Percentiles rank a stretch among this genome's conserved stretches.
Conservation (phyloP, 2,888 invertebrate species). For the Amblyjoppa fuscipennis region DNA sequence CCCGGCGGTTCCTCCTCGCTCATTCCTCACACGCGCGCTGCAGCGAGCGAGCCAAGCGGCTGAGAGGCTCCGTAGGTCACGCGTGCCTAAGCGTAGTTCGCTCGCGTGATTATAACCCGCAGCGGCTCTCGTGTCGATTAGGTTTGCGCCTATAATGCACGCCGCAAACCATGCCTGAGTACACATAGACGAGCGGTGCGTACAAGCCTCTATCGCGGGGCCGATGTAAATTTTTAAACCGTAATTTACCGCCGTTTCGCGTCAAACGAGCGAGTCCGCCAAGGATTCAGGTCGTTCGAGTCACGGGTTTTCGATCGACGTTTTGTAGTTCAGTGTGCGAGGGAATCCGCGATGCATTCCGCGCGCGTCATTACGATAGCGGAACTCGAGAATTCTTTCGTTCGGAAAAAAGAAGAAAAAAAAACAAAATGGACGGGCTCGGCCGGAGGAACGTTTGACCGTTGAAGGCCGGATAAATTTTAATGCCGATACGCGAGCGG, state of each 20-base stretch:
- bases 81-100: slow-evolving; percentile 68
- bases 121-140: slow-evolving; percentile 35
- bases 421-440: neutral
- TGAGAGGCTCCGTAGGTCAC: slow-evolving; percentile 49
- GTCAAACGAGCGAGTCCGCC: neutral
- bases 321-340: neutral
- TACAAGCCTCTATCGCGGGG: neutral
- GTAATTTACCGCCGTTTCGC: slow-evolving; percentile 6
- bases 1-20: slow-evolving; percentile 31
- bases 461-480: neutral
- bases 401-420: neutral
- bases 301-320: slow-evolving; percentile 15
- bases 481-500: neutral
- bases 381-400: slow-evolving; percentile 20
- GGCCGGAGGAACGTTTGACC: neutral
- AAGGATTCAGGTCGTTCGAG: slow-evolving; percentile 3
- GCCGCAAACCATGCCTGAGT: neutral
- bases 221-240: slow-evolving; percentile 11
- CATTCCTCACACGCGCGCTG: slow-evolving; percentile 66
- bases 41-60: slow-evolving; percentile 31
- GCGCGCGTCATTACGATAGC: slow-evolving; percentile 34
- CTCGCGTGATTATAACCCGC: slow-evolving; percentile 60
- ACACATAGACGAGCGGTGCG: neutral
- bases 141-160: slow-evolving; percentile 51
- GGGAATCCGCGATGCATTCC: slow-evolving; percentile 24